Evolutionary conservation across 2,113 vertebrate species (phyloP).

Genomic region (Rattus rattus): DNA sequence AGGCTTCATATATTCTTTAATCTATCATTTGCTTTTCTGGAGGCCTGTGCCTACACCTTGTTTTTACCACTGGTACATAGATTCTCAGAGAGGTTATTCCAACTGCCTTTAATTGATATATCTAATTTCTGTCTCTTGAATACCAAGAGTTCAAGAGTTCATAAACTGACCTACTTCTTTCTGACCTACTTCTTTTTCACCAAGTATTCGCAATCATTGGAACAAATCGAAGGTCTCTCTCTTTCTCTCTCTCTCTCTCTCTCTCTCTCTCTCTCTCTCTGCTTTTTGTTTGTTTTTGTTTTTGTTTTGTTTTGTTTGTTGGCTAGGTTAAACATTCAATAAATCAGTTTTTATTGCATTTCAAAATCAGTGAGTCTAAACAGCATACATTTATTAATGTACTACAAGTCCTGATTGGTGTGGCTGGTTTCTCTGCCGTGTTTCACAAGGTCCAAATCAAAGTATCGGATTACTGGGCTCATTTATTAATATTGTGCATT

Average conservation of each 20-base stretch:
- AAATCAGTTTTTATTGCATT: not conserved
- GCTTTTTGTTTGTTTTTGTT: no score
- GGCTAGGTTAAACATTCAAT: not conserved
- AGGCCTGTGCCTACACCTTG: not conserved
- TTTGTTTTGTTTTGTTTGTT: no score
- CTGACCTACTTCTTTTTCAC: not conserved
- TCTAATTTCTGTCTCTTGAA: not conserved
- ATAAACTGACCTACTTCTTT: not conserved
- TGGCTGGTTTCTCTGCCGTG: not conserved
- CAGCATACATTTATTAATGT: not conserved
- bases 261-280: no score
- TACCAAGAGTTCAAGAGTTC: not conserved
- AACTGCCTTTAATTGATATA: not conserved
- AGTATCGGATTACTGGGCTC: not conserved
- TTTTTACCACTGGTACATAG: not conserved
- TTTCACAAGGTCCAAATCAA: slow-evolving; percentile 7
- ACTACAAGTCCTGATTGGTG: not conserved
- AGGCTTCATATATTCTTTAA: not conserved
- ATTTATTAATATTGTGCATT: not conserved
- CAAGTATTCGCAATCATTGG: not conserved
- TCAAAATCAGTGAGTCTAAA: slow-evolving; percentile 9
- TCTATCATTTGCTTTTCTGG: not conserved
- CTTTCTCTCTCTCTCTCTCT: no score
- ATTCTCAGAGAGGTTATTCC: not conserved
- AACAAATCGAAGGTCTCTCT: not conserved